Base-by-base conservation (phyloP, 1,140 invertebrate genomes). In the Aphelenchoides besseyi region DNA sequence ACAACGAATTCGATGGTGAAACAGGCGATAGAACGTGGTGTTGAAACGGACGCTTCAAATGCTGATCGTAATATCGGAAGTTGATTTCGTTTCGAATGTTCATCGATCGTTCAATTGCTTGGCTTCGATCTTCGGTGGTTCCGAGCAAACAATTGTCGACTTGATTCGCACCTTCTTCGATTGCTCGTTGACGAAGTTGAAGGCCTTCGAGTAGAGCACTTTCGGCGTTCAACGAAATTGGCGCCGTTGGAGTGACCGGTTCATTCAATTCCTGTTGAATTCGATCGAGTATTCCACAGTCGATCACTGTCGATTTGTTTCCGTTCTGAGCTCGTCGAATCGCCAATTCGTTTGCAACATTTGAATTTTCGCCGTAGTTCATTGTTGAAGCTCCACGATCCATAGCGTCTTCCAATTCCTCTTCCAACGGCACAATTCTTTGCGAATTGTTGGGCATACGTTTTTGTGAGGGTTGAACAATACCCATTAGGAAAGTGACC, bases 151-250 rank as follows among this genome's bases (percentile, higher is more conserved):
- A 26, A 33, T 66, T 37, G n/a, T 66, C 63, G 12, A 66, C 16
- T 16, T 32, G 36, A 66, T 26, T 26, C 1, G 32, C 63, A 1
- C 63, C 63, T 8, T 66, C 63, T 23, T 37, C 63, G 36, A 66
- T 66, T 23, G 63, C 63, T 32, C 63, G 16, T 53, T 66, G 63
- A n/a, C 63, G 16, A 16, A 66, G 63, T 32, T 66, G 63, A 53
- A 66, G 63, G n/a, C 63, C 63, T 53, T 66, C 63, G 12, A 66
- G 63, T 30, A 66, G 30, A 53, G 63, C 63, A 8, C 12, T 66
- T 30, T 66, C 63, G n/a, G 32, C 32, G 29, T 66, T 30, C 36
- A 66, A 23, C n/a, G 63, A 32, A 12, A 66, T 26, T 33, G 26
- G 5, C n/a, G n/a, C 30, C 30, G 63, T 16, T 23, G 16, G 12